Conservation (phyloP, 2,797 vertebrate species). For the Varecia variegata region DNA sequence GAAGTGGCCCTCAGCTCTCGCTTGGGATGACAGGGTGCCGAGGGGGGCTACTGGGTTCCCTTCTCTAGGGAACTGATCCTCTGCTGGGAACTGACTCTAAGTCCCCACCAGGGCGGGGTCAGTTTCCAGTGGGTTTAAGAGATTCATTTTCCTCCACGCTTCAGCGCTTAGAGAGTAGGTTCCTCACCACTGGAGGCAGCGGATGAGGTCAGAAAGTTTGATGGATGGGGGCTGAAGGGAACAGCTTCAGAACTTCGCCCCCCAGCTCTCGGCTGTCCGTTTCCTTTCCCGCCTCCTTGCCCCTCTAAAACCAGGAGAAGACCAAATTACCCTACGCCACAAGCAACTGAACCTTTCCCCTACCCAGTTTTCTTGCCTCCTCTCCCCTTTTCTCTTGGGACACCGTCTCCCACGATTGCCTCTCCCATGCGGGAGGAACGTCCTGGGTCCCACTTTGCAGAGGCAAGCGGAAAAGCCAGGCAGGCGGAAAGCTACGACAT, state of each 20-base stretch:
- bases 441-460: not conserved
- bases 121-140: not conserved
- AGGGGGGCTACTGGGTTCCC: not conserved
- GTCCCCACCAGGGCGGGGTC: not conserved
- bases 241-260: not conserved
- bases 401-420: not conserved
- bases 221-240: not conserved
- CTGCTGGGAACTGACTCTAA: not conserved
- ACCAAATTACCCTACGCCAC: not conserved
- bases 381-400: not conserved
- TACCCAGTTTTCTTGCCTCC: not conserved
- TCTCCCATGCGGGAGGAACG: not conserved
- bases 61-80: not conserved
- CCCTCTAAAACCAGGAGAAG: not conserved
- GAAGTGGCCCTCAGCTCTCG: not conserved
- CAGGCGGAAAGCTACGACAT: not conserved
- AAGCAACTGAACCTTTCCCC: not conserved
- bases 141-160: not conserved
- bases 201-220: conserved; percentile 28
- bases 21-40: not conserved
- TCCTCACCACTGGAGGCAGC: not conserved
- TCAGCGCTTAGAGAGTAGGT: not conserved
- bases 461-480: not conserved
- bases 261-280: not conserved
- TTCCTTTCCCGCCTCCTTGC: not conserved